Evolutionary conservation across 2,113 vertebrate genomes (phyloP).

Genomic region (Casuarius casuarius): DNA sequence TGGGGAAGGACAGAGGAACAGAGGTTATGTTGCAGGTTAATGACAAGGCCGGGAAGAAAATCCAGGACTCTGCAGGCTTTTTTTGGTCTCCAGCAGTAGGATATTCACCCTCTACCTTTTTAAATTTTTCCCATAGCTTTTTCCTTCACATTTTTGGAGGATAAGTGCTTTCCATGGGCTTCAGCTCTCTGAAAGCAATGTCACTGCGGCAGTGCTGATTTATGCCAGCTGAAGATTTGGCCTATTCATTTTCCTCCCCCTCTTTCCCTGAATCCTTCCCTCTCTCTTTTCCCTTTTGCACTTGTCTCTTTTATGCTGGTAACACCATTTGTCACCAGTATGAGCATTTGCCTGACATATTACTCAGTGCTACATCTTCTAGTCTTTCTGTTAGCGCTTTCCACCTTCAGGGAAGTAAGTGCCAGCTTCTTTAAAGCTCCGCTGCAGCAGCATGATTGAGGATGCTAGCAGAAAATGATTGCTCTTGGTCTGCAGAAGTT

Average conservation of each 20-base stretch:
- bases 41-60: neutral
- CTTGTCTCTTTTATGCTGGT: slow-evolving; percentile 26
- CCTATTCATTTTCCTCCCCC: neutral
- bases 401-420: slow-evolving; percentile 27
- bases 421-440: slow-evolving; percentile 37
- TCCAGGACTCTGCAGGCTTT: neutral
- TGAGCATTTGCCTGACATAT: slow-evolving; percentile 31
- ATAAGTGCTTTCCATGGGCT: neutral
- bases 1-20: neutral
- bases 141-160: neutral
- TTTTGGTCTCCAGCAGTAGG: neutral
- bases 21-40: neutral
- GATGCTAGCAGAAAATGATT: neutral
- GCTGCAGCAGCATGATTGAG: neutral
- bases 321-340: slow-evolving; percentile 48
- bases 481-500: slow-evolving; percentile 3
- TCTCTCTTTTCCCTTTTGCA: neutral
- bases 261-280: neutral
- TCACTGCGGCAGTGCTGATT: neutral
- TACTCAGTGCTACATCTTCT: neutral
- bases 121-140: neutral
- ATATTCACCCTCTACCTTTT: neutral
- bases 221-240: neutral
- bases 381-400: neutral
- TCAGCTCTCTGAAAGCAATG: neutral